Percentiles rank a stretch among this genome's conserved stretches.
Conservation (phyloP, 2,113 vertebrate genomes). For the Nycticebus coucang region DNA sequence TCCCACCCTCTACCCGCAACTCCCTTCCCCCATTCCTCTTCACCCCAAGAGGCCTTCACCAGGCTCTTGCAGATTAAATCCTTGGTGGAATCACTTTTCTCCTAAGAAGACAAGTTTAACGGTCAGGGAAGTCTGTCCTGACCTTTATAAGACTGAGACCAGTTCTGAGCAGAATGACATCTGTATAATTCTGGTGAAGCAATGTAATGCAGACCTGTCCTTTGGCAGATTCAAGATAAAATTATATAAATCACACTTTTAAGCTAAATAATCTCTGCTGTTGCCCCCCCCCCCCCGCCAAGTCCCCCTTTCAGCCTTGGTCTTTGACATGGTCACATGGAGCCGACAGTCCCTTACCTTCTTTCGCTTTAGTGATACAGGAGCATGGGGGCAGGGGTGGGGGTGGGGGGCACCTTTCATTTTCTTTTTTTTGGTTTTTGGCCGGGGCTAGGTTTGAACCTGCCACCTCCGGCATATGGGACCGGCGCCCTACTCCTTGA, state of each 20-base stretch:
- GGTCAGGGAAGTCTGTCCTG: neutral
- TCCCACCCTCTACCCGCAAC: neutral
- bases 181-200: neutral
- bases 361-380: neutral
- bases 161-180: neutral
- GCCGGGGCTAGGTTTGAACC: too few relatives aligned
- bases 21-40: neutral
- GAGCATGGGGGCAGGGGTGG: neutral
- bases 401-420: neutral
- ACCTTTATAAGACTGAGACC: neutral
- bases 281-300: neutral
- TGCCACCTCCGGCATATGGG: too few relatives aligned
- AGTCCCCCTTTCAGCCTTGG: neutral
- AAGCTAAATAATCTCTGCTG: neutral
- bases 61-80: neutral
- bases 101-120: neutral
- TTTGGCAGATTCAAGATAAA: conserved; percentile 12
- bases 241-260: neutral
- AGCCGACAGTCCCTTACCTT: neutral
- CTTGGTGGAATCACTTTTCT: neutral
- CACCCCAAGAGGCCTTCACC: neutral
- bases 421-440: too few relatives aligned
- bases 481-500: too few relatives aligned
- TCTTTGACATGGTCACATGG: conserved; percentile 53
- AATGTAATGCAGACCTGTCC: neutral